Base-by-base conservation (phyloP, 2,113 vertebrate genomes). In the Alligator mississippiensis region DNA sequence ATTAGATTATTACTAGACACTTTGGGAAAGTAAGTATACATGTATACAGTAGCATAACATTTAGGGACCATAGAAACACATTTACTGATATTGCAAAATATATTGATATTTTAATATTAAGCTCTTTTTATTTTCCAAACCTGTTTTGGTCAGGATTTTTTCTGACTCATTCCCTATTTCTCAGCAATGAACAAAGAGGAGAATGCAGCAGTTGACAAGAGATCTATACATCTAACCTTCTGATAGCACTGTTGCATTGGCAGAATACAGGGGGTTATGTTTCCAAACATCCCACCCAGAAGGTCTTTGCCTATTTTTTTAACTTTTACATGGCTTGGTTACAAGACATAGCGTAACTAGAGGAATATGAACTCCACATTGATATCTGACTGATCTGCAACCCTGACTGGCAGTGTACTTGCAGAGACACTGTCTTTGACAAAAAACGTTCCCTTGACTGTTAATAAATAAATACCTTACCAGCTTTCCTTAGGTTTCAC, bases 291-390 rank as follows among this genome's bases (percentile, higher is more conserved):
- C 34, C 15, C 54, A 80, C 83, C 91, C 62, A 92, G 24, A 90
- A 92, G 90, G 6, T 19, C 80, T 93, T 83, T 90, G 22, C 34
- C 10, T 86, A n/a, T 80, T 95, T 91, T 57, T 87, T 86, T 74
- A 62, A 60, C 38, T 87, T 81, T 84, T 92, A 3, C 24, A 25
- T 21, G 25, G 2, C 68, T 21, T 68, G 27, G 47, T 93, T 81
- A 55, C 55, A 86, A 70, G 34, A 78, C 27, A 63, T 54, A 82
- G 16, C 11, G 55, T 85, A 60, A 77, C 38, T 74, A 66, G 18
- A 27, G 4, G 74, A 90, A 82, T 64, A 7, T 58, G 9, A 77
- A 47, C 16, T 34, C 54, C 27, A 28, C 77, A 76, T 3, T 28
- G 1, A 12, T 75, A 75, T 80, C 54, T 21, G 28, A 30, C 58